Conservation (phyloP, 1,140 invertebrate species). For the Ostrea edulis region DNA sequence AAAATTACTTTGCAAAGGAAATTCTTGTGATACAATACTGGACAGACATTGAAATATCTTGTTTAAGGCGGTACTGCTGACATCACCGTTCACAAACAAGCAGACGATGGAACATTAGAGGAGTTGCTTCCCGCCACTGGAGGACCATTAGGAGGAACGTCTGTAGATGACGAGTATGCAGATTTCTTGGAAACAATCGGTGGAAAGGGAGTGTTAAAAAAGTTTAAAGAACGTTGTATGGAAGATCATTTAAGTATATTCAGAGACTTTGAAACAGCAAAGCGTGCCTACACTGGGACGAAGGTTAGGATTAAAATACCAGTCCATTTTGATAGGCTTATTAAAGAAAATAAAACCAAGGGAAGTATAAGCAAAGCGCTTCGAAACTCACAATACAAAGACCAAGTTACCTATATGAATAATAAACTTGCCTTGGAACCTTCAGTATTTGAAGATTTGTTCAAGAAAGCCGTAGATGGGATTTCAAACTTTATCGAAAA, state of each 20-base stretch:
- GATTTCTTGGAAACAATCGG: constrained; percentile 2
- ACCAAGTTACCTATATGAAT: background rate
- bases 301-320: constrained; percentile 6
- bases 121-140: constrained; percentile 19
- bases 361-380: background rate
- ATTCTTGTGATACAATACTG: no score
- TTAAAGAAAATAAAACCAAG: background rate
- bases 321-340: background rate
- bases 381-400: background rate
- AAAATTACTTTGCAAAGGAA: no score
- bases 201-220: constrained; percentile 18
- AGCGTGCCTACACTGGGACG: background rate
- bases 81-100: constrained; percentile 38
- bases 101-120: background rate
- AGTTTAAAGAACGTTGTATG: background rate
- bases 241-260: constrained; percentile 34
- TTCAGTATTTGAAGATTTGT: constrained; percentile 24
- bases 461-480: constrained; percentile 13
- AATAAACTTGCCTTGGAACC: constrained; percentile 42
- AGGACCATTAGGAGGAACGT: constrained; percentile 42
- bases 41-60: background rate
- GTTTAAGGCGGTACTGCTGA: constrained; percentile 45
- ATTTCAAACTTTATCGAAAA: constrained; percentile 25
- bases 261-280: constrained; percentile 40
- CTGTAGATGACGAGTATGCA: constrained; percentile 32